Evolutionary conservation across 2,113 vertebrate genomes (phyloP), one percentile per base, ranked within the genome.

Genomic region (Bombycilla garrulus): DNA sequence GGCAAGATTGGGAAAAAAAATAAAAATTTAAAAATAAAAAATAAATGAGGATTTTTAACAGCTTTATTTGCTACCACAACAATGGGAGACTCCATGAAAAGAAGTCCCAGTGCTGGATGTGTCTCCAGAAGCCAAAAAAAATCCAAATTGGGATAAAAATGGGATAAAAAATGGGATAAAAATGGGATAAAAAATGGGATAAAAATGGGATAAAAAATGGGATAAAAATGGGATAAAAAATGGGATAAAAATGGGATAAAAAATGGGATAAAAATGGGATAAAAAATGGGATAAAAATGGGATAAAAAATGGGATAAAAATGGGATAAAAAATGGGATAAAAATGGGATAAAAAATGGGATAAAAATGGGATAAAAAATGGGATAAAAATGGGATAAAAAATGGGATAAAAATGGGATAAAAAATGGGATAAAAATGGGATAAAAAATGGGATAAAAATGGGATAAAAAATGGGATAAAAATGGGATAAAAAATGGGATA

Each of bases 61-160:
- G 31, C 23, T 79, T 82, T 44, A 4, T 42, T 56, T 57, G 4
- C 36, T 60, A 0, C 31, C 1, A 7, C 14, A 85, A 28, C 26
- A 78, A 38, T 23, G 33, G 35, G 33, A 87, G 11, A 31, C 10
- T 35, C 54, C 53, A 6, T 5, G 5, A 4, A 72, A 74, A 45
- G 31, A 69, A 5, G 0, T 25, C 38, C 24, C 5, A 0, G 7
- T n/a, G 38, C n/a, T 31, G 71, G 76, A 78, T 17, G 29, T 48
- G 66, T 16, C 19, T 77, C 36, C 35, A 40, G 22, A n/a, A 84
- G 20, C 70, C 3, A 2, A 62, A 66, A 62, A 62, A 69, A 42
- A 31, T 82, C 45, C 24, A 15, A n/a, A 69, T 2, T 2, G 2
- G 31, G 36, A 12, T 25, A 21, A 38, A 69, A 74, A 38, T 38